phyloP scores from a whole-genome alignment of 1,140 invertebrate genomes.

The Pissodes strobi region DNA sequence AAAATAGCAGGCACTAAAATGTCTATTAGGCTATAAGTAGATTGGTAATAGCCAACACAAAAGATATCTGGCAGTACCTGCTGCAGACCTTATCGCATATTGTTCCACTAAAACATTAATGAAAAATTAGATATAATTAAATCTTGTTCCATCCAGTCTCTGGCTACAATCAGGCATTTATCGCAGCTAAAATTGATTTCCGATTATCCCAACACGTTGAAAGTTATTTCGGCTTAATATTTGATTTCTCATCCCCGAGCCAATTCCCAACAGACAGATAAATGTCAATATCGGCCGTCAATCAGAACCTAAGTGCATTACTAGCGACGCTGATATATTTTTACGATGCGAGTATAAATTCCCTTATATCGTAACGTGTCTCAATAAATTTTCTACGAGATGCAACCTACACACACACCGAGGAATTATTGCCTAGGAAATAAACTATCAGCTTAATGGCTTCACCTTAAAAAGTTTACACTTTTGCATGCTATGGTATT shows the following conservation, averaged over 20 bases:
- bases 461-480: background rate
- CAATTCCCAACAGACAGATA: conserved; percentile 10
- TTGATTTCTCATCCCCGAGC: conserved; percentile 26
- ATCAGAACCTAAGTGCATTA: conserved; percentile 29
- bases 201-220: conserved; percentile 10
- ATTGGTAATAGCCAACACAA: too few relatives aligned
- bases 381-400: conserved; percentile 25
- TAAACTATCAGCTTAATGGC: conserved; percentile 20
- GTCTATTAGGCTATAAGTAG: too few relatives aligned
- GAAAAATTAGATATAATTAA: too few relatives aligned
- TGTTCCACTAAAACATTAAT: too few relatives aligned
- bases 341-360: conserved; percentile 27
- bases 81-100: too few relatives aligned
- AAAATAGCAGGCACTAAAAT: too few relatives aligned
- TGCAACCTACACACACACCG: conserved; percentile 10
- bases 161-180: too few relatives aligned
- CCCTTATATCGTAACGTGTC: conserved; percentile 24
- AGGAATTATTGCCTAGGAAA: conserved; percentile 18
- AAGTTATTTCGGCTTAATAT: conserved; percentile 29
- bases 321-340: conserved; percentile 27
- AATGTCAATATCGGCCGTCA: conserved; percentile 27
- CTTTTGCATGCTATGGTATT: background rate
- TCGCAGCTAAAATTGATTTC: background rate
- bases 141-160: too few relatives aligned
- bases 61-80: too few relatives aligned